Percentiles rank a stretch among this genome's conserved stretches.
Evolutionary conservation across 2,888 invertebrate species (phyloP).

Genomic region (Drosophila leonis): DNA sequence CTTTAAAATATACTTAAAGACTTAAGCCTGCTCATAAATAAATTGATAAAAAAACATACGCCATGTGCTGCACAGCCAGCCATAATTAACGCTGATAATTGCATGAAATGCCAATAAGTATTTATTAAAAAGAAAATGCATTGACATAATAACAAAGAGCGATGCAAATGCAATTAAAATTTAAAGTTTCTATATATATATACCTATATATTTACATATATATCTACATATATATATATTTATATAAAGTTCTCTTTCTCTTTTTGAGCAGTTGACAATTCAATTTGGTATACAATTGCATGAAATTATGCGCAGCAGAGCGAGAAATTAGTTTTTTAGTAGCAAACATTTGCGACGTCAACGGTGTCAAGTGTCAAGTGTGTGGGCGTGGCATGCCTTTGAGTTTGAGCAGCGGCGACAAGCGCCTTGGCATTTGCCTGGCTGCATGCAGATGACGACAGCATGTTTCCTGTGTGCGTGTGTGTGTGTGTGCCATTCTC

Average conservation of each 20-base stretch:
- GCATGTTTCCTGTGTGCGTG: not conserved
- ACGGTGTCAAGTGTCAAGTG: conserved; percentile 45
- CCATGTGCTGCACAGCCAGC: conserved; percentile 27
- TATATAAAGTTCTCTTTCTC: not conserved
- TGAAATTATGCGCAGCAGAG: conserved; percentile 73
- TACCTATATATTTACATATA: not conserved
- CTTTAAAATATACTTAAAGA: not conserved
- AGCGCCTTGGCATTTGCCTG: conserved; percentile 21
- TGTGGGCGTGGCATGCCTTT: conserved; percentile 4
- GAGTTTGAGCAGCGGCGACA: conserved; percentile 15
- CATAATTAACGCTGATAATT: conserved; percentile 37
- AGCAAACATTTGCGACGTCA: conserved; percentile 52
- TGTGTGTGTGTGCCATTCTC: conserved; percentile 22
- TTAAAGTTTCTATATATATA: not conserved
- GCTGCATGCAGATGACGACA: conserved; percentile 49
- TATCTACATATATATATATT: not conserved
- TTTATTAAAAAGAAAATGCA: conserved; percentile 8
- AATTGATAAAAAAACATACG: conserved; percentile 25
- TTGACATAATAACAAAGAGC: not conserved
- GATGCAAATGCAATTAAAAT: conserved; percentile 36
- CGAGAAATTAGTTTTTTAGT: conserved; percentile 78
- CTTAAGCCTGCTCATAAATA: not conserved
- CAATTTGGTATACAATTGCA: conserved; percentile 74
- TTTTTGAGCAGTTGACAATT: conserved; percentile 33
- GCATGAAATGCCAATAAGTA: conserved; percentile 23